Base-by-base conservation (phyloP, 1,140 invertebrate species). In the Geopemphigus sp. region DNA sequence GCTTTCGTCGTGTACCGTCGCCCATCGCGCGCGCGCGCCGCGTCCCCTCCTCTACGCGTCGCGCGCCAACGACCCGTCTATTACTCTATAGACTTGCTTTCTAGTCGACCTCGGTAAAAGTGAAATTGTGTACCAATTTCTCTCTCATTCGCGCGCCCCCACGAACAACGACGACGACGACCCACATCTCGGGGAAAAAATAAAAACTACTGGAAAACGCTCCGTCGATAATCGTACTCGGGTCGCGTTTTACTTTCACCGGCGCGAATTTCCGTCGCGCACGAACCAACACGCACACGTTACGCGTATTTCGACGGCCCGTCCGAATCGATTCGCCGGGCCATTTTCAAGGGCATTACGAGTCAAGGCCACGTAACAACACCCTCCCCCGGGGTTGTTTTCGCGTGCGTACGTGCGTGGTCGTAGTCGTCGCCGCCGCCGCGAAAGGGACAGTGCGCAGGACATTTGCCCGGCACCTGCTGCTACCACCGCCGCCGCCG, bases 401-500 rank as follows among this genome's bases (percentile, higher is more conserved):
- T n/a, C 14, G n/a, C 8, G 63, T 22, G 63, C 32, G 61, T 64
- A 29, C 10, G 12, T 24, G 29, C 0, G 72, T 4, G 73, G 12
- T 26, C 24, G 45, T 29, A 4, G 17, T n/a, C 1, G 29, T 19
- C 5, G 68, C 47, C 22, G 68, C 47, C 68, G 2, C 24, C 68
- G 24, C 39, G 74, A 78, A 78, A 78, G 74, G 74, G 74, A 78
- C 57, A 78, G 57, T 63, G 74, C 74, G 74, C 74, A 78, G 74
- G 74, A 78, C 61, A 78, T 78, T 78, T 50, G 74, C 74, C 74
- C 45, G 57, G 74, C 74, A 78, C 74, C 74, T 78, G 74, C 74
- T 78, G 74, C 74, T 78, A 39, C 73, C 32, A 39, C 26, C 29
- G 54, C 54, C 53, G 53, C 72, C 24, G 47, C 47, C 66, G 63